Base-by-base conservation (phyloP, 2,797 vertebrate species). In the Macropodus opercularis region DNA sequence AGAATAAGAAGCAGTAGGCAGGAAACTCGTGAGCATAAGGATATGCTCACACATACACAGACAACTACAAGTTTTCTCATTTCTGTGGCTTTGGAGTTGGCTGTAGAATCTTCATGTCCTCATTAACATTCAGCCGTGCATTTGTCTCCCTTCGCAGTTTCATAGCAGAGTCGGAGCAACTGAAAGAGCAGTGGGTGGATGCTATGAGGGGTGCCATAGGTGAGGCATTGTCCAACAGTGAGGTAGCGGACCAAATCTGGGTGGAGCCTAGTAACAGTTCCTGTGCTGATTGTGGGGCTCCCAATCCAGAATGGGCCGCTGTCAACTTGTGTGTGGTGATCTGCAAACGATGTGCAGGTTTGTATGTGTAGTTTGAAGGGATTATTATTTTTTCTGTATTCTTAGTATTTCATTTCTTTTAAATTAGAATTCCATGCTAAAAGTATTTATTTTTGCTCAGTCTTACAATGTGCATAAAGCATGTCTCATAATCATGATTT, bases 301-400 rank as follows among this genome's bases (percentile, higher is more conserved):
- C 87, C 4, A 92, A 91, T 19, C 97, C 97, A 0, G 97, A 97
- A 39, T 99, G 97, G 97, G 96, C 94, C 1, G 93, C 96, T 52
- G 92, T 99, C 89, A 99, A 99, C 82, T 91, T 99, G 80, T 94
- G 95, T 1, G 91, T 98, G 3, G 94, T 97, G 83, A 91, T 99
- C 87, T 99, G 97, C 89, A 97, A 96, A 72, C 89, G 89, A 69
- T 99, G 97, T 3, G 97, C 96, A 92, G 97, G 96, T 91, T 72
- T 43, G 81, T 84, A 39, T 59, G 7, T 13, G n/a, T 17, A 8
- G 5, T 7, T 39, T 41, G 8, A 17, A 36, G 35, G n/a, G n/a
- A n/a, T n/a, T n/a, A n/a, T 1, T 2, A 2, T 36, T 3, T n/a
- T 17, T 26, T 14, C 90, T 41, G 24, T 14, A 11, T 14, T 35